phyloP scores from a whole-genome alignment of 1,140 invertebrate genomes.

The Lycorma delicatula region DNA sequence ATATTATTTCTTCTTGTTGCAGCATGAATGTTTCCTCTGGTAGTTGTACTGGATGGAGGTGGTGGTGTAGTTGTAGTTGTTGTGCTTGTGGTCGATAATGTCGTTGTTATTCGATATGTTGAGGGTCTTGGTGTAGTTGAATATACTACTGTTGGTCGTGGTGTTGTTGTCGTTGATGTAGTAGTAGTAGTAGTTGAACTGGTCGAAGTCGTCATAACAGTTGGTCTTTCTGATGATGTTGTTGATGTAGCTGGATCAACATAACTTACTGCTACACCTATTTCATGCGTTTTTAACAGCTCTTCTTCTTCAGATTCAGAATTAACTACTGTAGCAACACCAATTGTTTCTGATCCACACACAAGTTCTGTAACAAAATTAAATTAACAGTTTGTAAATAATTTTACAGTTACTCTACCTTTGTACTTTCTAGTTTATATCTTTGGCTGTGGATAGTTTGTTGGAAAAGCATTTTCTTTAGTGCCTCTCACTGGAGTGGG shows the following conservation, averaged over 20 bases:
- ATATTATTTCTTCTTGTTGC: slow-evolving; percentile 31
- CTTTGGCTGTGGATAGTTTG: no score
- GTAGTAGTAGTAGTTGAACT: slow-evolving; percentile 27
- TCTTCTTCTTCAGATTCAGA: slow-evolving; percentile 45
- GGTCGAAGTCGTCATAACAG: slow-evolving; percentile 26
- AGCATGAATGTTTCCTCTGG: slow-evolving; percentile 36
- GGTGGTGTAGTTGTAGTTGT: slow-evolving; percentile 31
- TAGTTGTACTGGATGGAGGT: slow-evolving; percentile 24
- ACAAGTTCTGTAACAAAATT: slow-evolving; percentile 38
- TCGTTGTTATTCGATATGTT: slow-evolving; percentile 26
- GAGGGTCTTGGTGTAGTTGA: background rate
- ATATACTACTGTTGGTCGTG: background rate
- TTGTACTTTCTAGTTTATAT: background rate
- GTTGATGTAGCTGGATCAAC: slow-evolving; percentile 26
- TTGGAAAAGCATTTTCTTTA: no score
- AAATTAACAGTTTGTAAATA: slow-evolving; percentile 1
- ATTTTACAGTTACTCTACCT: background rate
- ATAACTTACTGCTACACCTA: slow-evolving; percentile 27
- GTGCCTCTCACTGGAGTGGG: no score
- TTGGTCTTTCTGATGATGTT: slow-evolving; percentile 16
- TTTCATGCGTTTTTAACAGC: slow-evolving; percentile 29
- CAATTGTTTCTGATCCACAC: slow-evolving; percentile 38
- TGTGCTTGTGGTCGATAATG: slow-evolving; percentile 28
- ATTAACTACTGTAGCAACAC: slow-evolving; percentile 45
- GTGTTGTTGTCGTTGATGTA: slow-evolving; percentile 11